Evolutionary conservation across 2,797 vertebrate species (phyloP).

Genomic region (Thaleichthys pacificus): DNA sequence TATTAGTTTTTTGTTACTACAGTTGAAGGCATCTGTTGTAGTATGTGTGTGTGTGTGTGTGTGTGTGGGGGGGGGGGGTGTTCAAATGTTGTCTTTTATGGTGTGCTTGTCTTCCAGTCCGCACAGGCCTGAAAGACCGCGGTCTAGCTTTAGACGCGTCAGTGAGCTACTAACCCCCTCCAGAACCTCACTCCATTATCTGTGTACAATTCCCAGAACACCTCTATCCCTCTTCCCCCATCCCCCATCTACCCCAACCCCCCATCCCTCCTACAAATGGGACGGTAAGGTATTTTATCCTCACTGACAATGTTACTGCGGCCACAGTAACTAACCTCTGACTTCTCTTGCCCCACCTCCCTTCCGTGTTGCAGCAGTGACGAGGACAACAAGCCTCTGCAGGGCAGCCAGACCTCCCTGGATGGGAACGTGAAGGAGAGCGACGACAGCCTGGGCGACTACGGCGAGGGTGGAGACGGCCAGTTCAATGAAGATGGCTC

Average conservation of each 20-base stretch:
- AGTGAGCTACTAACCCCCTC: slow-evolving; percentile 2
- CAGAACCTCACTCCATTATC: background rate
- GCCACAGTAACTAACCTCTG: background rate
- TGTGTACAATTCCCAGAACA: slow-evolving; percentile 35
- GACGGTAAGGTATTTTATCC: background rate
- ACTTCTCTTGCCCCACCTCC: slow-evolving; percentile 5
- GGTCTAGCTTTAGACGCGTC: background rate
- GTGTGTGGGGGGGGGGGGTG: background rate
- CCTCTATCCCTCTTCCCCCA: background rate
- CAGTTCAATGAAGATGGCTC: slow-evolving; percentile 98
- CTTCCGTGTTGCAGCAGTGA: slow-evolving; percentile 79
- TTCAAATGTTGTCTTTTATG: slow-evolving; percentile 20
- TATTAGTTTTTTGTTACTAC: background rate
- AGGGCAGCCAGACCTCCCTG: slow-evolving; percentile 95
- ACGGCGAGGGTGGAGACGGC: slow-evolving; percentile 94
- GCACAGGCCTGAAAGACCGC: slow-evolving; percentile 1
- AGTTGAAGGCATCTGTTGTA: slow-evolving; percentile 17
- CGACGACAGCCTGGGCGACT: slow-evolving; percentile 97
- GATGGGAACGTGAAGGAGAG: slow-evolving; percentile 96
- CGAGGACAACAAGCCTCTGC: slow-evolving; percentile 97
- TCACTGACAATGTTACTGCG: background rate
- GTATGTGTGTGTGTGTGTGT: background rate
- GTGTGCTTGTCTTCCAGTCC: background rate
- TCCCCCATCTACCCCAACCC: background rate
- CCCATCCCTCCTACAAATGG: background rate